Evolutionary conservation across 2,113 vertebrate species (phyloP), one percentile per base, ranked within the genome.

Genomic region (Hucho hucho): DNA sequence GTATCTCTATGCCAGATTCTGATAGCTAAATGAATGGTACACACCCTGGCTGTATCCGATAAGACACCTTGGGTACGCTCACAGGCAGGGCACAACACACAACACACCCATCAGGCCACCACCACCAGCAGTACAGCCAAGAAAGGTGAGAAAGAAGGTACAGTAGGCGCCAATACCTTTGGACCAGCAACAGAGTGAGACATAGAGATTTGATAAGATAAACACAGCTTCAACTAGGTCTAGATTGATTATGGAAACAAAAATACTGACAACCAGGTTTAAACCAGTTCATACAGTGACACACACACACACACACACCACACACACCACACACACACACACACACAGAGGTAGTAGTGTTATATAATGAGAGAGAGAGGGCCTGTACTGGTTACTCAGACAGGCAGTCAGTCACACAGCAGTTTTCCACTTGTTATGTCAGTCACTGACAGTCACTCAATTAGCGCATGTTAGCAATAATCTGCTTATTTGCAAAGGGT

Each of bases 351-450:
- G 58, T 1, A 24, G 13, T 11, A 37, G 70, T 20, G 67, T 47
- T 43, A 47, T 69, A 69, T 69, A 12, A 32, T 75, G 75, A 80
- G 78, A 77, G 47, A 32, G 29, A 78, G 70, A 22, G 43, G 16
- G 22, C 3, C 58, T 64, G 65, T 64, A 58, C 53, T 3, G 3
- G 70, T 74, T 70, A 73, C 65, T 84, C 75, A 77, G 70, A 72
- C 71, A 81, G 79, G 43, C 67, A 58, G 56, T 13, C 47, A n/a
- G 49, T 22, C 9, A 43, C 43, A 6, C 32, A 20, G 37, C 37
- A 43, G 37, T 11, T 43, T 43, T 43, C 7, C 9, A 43, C 37
- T 43, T 43, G 37, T 43, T 43, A 43, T 43, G 37, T 43, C 37
- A 43, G 37, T 43, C 37, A 43, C 37, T 43, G 37, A 43, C 37